Evolutionary conservation across 2,113 vertebrate species (phyloP), one percentile per base, ranked within the genome.

Genomic region (Rutilus rutilus): DNA sequence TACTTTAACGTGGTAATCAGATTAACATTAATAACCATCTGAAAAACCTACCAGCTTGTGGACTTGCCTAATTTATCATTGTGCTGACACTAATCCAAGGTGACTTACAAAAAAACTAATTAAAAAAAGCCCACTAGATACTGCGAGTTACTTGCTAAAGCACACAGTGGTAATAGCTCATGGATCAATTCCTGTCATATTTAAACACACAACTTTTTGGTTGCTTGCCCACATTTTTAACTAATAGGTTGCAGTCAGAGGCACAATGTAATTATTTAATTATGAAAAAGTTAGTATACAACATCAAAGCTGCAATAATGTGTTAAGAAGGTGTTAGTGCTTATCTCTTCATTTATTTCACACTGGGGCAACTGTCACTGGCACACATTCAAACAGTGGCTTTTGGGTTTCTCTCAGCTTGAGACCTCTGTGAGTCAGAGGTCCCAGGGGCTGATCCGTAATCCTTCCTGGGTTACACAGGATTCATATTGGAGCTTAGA

Each of bases 301-400:
- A 42, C 54, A 60, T 60, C 30, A 62, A 79, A 42, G 67, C 9
- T 73, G 21, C 36, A 42, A 42, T 12, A 73, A 79, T 25, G 57
- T 79, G 33, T n/a, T 39, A 23, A 25, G 33, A 42, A 33, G 30
- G 54, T 75, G 39, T 74, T 74, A 25, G 23, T 52, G n/a, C 47
- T 27, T 12, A 19, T 65, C 42, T 45, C 59, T 65, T 65, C 25
- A 65, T 65, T 81, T 81, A 65, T 45, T 47, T 27, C 60, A 81
- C 36, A 25, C 17, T 14, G 9, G 8, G 39, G 60, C n/a, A 36
- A 59, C 2, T 36, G 25, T 19, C 57, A 5, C 14, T 9, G 23
- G 59, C 23, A 78, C 30, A 36, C 19, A 19, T 81, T 64, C 78
- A 81, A 62, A 62, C 78, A 81, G 60, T 81, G 60, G 75, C 15